These are phyloP conservation scores for Microplitis demolitor DNA, from an alignment of 1,140 invertebrate genomes.

Conservation along the genomic window DNA sequence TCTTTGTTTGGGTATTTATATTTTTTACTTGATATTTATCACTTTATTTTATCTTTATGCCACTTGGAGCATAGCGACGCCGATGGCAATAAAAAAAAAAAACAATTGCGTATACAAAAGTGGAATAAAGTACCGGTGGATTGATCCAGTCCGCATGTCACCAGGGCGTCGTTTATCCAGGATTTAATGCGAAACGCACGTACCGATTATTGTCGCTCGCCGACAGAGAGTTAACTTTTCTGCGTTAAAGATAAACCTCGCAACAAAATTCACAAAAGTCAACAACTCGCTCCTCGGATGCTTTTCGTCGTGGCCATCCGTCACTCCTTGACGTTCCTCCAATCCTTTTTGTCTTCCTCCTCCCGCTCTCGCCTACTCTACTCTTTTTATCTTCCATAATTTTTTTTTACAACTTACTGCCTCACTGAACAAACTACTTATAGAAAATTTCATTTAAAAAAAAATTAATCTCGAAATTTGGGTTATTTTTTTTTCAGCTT, in stretches of 20 bases:
- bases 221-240: background rate
- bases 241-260: conserved; percentile 1
- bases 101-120: no score
- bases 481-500: no score
- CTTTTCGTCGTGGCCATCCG: conserved; percentile 46
- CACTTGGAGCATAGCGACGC: no score
- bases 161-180: no score
- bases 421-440: background rate
- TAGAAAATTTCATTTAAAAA: no score
- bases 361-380: background rate
- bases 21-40: no score
- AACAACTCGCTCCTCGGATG: conserved; percentile 35
- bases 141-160: no score
- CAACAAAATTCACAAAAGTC: conserved; percentile 14
- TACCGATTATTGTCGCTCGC: background rate
- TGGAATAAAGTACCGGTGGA: no score
- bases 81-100: no score
- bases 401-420: background rate
- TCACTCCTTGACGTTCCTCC: conserved; percentile 49
- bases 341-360: conserved; percentile 21
- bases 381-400: background rate
- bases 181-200: background rate
- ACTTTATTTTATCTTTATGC: no score
- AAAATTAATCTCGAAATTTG: no score
- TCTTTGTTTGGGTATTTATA: no score